Conservation (phyloP, 37 sponge, comb jelly and placozoan genomes). For the Petrosia ficiformis region DNA sequence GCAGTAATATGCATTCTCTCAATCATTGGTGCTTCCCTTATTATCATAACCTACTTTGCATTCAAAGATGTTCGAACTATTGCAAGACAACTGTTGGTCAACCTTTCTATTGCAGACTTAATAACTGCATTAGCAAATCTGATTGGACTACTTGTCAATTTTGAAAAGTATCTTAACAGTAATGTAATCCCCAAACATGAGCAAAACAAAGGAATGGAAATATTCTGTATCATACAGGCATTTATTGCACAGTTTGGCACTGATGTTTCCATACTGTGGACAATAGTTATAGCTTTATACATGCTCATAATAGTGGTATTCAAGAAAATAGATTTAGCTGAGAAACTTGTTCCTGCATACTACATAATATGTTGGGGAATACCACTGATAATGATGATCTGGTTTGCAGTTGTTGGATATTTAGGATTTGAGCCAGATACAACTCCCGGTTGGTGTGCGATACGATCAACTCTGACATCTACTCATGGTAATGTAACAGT, state of each 20-base stretch:
- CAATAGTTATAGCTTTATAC: slow-evolving; percentile 41
- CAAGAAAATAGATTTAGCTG: not conserved
- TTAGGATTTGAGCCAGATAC: slow-evolving; percentile 21
- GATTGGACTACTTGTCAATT: slow-evolving; percentile 31
- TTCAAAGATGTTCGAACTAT: slow-evolving; percentile 55
- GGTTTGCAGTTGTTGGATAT: not conserved
- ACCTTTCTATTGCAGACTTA: slow-evolving; percentile 63
- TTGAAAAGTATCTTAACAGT: not conserved
- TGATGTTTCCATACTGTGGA: slow-evolving; percentile 46
- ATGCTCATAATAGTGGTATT: slow-evolving; percentile 35
- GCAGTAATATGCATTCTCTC: slow-evolving; percentile 44
- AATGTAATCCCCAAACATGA: not conserved
- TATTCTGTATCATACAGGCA: slow-evolving; percentile 30
- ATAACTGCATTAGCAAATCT: slow-evolving; percentile 33
- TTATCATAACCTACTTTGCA: slow-evolving; percentile 58
- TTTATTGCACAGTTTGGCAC: slow-evolving; percentile 35
- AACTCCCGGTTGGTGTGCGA: slow-evolving; percentile 21
- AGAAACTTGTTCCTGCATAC: slow-evolving; percentile 4
- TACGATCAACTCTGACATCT: not conserved
- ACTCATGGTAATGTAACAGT: not conserved
- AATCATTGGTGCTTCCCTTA: slow-evolving; percentile 32
- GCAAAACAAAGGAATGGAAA: not conserved
- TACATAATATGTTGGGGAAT: slow-evolving; percentile 42
- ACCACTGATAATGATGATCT: not conserved
- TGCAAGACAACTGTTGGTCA: slow-evolving; percentile 42